Conservation (phyloP, 2,888 invertebrate species). For the Agriopis marginaria region DNA sequence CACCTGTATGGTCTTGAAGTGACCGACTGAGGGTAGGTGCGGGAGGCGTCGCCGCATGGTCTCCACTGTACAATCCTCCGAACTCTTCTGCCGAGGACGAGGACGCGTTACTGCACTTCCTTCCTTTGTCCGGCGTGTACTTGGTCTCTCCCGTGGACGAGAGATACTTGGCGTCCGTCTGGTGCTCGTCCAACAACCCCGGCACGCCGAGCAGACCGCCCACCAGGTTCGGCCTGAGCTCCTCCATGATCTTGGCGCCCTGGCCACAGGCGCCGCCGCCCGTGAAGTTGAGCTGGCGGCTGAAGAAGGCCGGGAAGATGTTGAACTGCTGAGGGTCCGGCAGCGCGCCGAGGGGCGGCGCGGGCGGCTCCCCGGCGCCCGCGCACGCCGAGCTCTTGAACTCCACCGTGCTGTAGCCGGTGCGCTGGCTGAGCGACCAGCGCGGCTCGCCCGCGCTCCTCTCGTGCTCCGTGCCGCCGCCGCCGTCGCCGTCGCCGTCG, state of each 20-base stretch:
- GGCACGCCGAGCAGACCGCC: constrained; percentile 92
- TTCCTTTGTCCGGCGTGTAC: constrained; percentile 84
- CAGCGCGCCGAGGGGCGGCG: constrained; percentile 86
- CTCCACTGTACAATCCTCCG: constrained; percentile 92
- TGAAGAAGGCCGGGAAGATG: constrained; percentile 96
- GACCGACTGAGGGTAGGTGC: constrained; percentile 81
- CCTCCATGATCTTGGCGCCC: constrained; percentile 93
- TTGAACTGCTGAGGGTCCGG: constrained; percentile 94
- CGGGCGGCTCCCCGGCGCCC: constrained; percentile 84
- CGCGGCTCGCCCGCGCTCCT: constrained; percentile 78
- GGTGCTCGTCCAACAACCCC: constrained; percentile 93
- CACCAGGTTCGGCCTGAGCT: constrained; percentile 93
- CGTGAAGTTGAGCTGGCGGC: constrained; percentile 94
- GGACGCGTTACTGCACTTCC: constrained; percentile 92
- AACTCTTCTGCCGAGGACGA: constrained; percentile 96
- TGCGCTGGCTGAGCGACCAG: constrained; percentile 80
- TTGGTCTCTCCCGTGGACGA: constrained; percentile 85
- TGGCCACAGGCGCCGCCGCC: constrained; percentile 90
- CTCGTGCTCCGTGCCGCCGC: constrained; percentile 77
- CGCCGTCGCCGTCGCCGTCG: constrained; percentile 83
- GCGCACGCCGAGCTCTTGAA: constrained; percentile 92
- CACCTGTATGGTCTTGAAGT: constrained; percentile 87
- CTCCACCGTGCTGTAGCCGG: constrained; percentile 92
- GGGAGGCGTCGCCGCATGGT: constrained; percentile 91
- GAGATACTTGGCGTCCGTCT: constrained; percentile 85